Evolutionary conservation across 2,797 vertebrate species (phyloP), one percentile per base, ranked within the genome.

Genomic region (Peromyscus attwateri): DNA sequence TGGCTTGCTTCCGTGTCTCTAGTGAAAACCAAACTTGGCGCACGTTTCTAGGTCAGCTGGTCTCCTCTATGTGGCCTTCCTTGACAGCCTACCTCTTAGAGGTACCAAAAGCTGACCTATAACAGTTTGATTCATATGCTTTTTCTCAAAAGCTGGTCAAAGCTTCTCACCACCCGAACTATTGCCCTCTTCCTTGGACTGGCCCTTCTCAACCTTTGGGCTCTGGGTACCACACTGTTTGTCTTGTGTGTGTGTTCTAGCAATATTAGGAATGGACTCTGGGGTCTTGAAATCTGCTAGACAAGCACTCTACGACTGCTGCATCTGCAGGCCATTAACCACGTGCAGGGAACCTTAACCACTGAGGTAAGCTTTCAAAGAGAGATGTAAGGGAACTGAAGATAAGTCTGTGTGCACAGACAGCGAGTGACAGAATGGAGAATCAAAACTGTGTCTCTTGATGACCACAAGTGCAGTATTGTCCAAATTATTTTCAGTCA

Each of bases 101-200:
- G 17, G 4, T 34, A 60, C n/a, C 76, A 62, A 57, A 34, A 62
- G 71, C 94, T 60, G 85, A 46, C 55, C 60, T 52, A 14, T 40
- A 89, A 40, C 17, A 55, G 43, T 68, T 52, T 29, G 34, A n/a
- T 34, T 90, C 80, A 19, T n/a, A 66, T 37, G 71, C 49, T 71
- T 94, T 89, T 68, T 77, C 79, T 75, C 34, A 60, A 96, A 95
- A 77, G 49, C 75, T 55, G 17, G 14, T 52, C 62, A 79, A 88
- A 81, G 84, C 12, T 57, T 94, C 70, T 75, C 29, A 55, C 8
- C 60, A 55, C 62, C 71, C 55, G 34, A 77, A 34, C 3, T 46
- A n/a, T 23, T 31, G 84, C n/a, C 8, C 9, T 87, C 79, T 29
- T 91, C 71, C 27, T 68, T 60, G 60, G 70, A 62, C 43, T 25